phyloP scores from a whole-genome alignment of 37 sponge, comb jelly and placozoan species.

The Aplysina aerophoba region DNA sequence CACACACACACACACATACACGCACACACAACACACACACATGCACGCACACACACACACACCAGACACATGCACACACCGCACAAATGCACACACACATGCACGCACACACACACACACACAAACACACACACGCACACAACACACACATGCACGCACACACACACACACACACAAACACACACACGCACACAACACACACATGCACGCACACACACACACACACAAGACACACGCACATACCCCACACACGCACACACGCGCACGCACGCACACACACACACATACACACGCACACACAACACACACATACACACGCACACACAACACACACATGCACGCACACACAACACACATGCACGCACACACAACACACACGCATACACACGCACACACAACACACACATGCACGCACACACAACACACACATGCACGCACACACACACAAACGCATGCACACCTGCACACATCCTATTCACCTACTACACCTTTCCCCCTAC shows the following conservation, averaged over 20 bases:
- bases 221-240: conserved; percentile 30
- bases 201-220: conserved; percentile 22
- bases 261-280: conserved; percentile 23
- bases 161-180: neutral
- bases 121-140: too few species aligned
- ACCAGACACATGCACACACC: too few species aligned
- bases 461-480: too few species aligned
- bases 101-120: too few species aligned
- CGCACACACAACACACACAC: too few species aligned
- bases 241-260: conserved; percentile 21
- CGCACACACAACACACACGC: conserved; percentile 29
- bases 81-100: too few species aligned
- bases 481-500: too few species aligned
- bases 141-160: neutral
- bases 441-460: conserved; percentile 22
- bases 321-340: conserved; percentile 33
- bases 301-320: conserved; percentile 29
- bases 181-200: neutral
- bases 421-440: too few species aligned
- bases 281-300: conserved; percentile 26
- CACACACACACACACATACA: too few species aligned
- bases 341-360: conserved; percentile 26
- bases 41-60: too few species aligned
- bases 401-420: too few species aligned
- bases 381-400: too few species aligned